These are phyloP conservation scores for Glyptemys insculpta DNA, from an alignment of 2,797 vertebrate species.

Conservation along the genomic window DNA sequence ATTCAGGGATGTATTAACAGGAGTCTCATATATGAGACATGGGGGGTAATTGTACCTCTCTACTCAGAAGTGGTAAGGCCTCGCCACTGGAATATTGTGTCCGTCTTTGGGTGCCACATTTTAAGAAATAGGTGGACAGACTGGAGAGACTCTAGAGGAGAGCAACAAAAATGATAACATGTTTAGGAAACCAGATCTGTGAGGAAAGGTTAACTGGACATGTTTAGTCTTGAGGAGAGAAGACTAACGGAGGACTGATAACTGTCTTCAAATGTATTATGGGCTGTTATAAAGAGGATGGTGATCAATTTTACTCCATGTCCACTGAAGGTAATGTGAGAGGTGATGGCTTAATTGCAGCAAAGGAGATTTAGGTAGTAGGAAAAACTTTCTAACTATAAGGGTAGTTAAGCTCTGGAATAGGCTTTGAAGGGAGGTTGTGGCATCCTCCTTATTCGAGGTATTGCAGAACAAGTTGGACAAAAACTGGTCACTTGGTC, in stretches of 20 bases:
- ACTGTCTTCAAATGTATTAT: not conserved
- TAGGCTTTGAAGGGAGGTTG: not conserved
- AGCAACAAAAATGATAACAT: not conserved
- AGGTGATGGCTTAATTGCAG: not conserved
- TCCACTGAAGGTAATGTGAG: not conserved
- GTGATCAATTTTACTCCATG: not conserved
- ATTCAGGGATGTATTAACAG: not conserved
- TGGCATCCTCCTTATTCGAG: not conserved
- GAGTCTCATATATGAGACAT: not conserved
- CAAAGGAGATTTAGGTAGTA: not conserved
- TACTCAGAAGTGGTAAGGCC: not conserved
- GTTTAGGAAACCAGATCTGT: not conserved
- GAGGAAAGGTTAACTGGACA: not conserved
- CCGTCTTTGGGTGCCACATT: not conserved
- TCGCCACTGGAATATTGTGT: not conserved
- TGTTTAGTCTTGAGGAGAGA: not conserved
- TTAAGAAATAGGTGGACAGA: not conserved
- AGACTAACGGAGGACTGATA: not conserved
- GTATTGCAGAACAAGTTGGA: not conserved
- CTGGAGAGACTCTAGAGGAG: not conserved
- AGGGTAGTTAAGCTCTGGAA: not conserved
- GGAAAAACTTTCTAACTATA: not conserved
- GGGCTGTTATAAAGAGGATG: not conserved
- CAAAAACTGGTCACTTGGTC: not conserved
- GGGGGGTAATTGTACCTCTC: not conserved